Base-by-base conservation (phyloP, 2,888 invertebrate genomes). In the Parthenolecanium corni region DNA sequence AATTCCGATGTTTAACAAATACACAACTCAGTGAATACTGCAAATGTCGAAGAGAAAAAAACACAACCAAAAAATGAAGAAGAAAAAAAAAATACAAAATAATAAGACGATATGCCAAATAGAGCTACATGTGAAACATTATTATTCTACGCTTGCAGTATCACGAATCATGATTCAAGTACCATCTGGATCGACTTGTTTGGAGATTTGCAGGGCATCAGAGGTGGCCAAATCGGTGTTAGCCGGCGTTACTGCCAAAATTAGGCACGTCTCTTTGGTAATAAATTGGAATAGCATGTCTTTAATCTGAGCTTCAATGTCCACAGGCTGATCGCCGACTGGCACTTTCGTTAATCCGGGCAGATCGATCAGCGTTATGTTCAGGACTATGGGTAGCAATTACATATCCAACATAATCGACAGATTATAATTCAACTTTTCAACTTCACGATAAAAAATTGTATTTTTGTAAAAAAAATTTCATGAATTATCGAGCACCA, bases 171-270 rank as follows among this genome's bases (percentile, higher is more conserved):
- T 31, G 31, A 31, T n/a, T n/a, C n/a, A 9, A 31, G 62, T 70
- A 83, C 91, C 93, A 79, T 90, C 89, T 24, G 89, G 90, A 78
- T 97, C 96, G 44, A 94, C 94, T 78, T 94, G 93, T 78, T 95
- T 95, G 73, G 97, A 92, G 74, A 98, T 81, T 78, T 98, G 98
- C 62, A 98, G 80, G 66, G 97, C 97, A 80, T 98, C 98, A 62
- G 96, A 96, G 76, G 97, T 98, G 65, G 97, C 97, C 75, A 98
- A 82, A 80, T 97, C 97, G 47, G 93, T 86, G 76, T 97, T 97
- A 65, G 96, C 97, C 23, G 97, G 95, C 23, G 94, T 93, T 18
- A 97, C 96, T 54, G 97, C 96, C 72, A 97, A 80, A 73, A 97
- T 93, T 66, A 97, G 83, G 75, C 94, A 94, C 69, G 91, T 93